Percentiles rank a stretch among this genome's conserved stretches.
These are phyloP conservation scores for Henricia sp. DNA, from an alignment of 53 echinoderm and acorn worm species.

Conservation along the genomic window DNA sequence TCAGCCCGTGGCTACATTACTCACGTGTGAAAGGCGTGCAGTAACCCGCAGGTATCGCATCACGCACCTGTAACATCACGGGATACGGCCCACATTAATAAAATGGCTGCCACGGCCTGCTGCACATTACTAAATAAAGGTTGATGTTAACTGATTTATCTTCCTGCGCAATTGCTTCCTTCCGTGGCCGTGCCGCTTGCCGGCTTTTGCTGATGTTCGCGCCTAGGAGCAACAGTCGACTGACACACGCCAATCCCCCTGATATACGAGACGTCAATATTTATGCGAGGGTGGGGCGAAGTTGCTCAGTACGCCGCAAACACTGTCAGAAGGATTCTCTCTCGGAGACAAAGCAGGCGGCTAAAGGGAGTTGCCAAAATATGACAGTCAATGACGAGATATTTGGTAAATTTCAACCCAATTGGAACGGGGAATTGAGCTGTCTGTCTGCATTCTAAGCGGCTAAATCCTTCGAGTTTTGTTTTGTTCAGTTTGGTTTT, in stretches of 20 bases:
- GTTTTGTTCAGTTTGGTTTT: too few relatives aligned
- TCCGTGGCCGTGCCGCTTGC: constrained; percentile 33
- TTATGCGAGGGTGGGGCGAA: constrained; percentile 31
- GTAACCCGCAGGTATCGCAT: constrained; percentile 50
- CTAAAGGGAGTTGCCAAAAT: too few relatives aligned
- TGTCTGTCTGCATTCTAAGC: too few relatives aligned
- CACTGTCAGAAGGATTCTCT: too few relatives aligned
- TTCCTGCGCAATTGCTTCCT: constrained; percentile 59
- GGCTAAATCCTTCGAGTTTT: too few relatives aligned
- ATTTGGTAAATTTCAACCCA: too few relatives aligned
- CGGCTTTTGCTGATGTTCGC: constrained; percentile 31
- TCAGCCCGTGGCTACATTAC: constrained; percentile 50
- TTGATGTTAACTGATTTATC: constrained; percentile 64
- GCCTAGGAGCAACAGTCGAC: constrained; percentile 35
- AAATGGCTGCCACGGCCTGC: constrained; percentile 35
- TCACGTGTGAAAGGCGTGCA: constrained; percentile 59
- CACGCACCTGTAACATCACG: constrained; percentile 59
- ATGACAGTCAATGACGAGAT: too few relatives aligned
- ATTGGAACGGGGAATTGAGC: too few relatives aligned
- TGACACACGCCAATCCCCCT: constrained; percentile 50
- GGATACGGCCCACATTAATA: constrained; percentile 41
- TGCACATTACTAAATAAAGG: constrained; percentile 59
- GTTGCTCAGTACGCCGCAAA: too few relatives aligned
- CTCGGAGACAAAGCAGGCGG: too few relatives aligned
- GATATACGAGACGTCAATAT: constrained; percentile 58